Percentiles rank a stretch among this genome's conserved stretches.
These are phyloP conservation scores for Alcis repandata DNA, from an alignment of 2,888 invertebrate species.

Conservation along the genomic window DNA sequence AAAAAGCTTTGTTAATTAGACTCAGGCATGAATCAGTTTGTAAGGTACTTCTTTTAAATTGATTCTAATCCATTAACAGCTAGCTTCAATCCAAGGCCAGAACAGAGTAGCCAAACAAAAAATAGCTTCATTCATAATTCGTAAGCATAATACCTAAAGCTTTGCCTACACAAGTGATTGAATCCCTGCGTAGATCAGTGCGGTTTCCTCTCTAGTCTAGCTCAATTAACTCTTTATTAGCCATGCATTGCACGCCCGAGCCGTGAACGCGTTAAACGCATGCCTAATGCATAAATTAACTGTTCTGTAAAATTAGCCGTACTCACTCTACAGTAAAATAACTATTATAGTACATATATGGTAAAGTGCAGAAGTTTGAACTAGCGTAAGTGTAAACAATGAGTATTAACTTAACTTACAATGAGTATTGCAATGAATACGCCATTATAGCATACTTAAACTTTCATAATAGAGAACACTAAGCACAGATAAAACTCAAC, in stretches of 20 bases:
- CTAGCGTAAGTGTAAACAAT: too few species aligned
- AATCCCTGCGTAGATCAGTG: constrained; percentile 1
- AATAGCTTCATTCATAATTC: background rate
- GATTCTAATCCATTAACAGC: too few species aligned
- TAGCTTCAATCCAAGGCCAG: too few species aligned
- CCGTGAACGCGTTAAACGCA: constrained; percentile 52
- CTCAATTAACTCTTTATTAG: constrained; percentile 30
- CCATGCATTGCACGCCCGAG: constrained; percentile 35
- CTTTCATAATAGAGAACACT: background rate
- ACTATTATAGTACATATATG: background rate
- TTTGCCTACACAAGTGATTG: constrained; percentile 3
- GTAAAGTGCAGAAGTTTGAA: background rate
- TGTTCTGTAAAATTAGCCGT: constrained; percentile 38
- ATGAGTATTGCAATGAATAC: too few species aligned
- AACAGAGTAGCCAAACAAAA: background rate
- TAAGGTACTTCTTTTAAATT: too few species aligned
- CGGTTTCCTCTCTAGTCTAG: background rate
- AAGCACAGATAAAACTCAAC: background rate
- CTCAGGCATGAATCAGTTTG: too few species aligned
- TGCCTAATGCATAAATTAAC: constrained; percentile 58
- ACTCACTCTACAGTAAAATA: background rate
- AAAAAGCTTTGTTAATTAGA: too few species aligned
- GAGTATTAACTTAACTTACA: too few species aligned
- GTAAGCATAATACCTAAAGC: constrained; percentile 1
- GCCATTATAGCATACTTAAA: too few species aligned